Evolutionary conservation across 2,113 vertebrate species (phyloP).

Genomic region (Cisticola juncidis): DNA sequence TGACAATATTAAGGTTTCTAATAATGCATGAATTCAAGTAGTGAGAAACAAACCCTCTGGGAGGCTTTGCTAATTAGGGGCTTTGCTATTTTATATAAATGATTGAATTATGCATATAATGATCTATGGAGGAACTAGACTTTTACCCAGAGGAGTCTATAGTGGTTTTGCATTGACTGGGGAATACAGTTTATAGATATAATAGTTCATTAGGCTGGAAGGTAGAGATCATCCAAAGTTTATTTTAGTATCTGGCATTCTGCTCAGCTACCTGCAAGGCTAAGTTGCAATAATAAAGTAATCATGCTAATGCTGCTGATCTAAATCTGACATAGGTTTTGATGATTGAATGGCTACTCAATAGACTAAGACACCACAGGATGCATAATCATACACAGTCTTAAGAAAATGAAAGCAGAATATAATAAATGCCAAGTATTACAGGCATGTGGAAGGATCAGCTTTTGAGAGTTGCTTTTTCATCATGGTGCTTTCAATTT

Average conservation of each 20-base stretch:
- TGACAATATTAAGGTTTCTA: constrained; percentile 55
- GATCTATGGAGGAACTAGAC: constrained; percentile 16
- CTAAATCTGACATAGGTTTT: not conserved
- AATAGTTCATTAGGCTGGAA: not conserved
- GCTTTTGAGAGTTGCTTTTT: not conserved
- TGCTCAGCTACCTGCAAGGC: not conserved
- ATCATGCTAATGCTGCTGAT: not conserved
- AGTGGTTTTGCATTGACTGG: constrained; percentile 8
- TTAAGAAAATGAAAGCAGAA: not conserved
- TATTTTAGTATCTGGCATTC: not conserved
- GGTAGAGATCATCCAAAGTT: not conserved
- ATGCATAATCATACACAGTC: not conserved
- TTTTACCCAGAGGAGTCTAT: constrained; percentile 28
- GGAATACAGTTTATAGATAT: not conserved
- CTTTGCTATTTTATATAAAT: constrained; percentile 29
- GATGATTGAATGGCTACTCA: not conserved
- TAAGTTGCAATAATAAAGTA: not conserved
- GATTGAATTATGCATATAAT: not conserved
- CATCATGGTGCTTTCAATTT: not conserved
- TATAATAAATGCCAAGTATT: not conserved
- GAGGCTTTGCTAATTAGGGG: constrained; percentile 36
- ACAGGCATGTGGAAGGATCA: not conserved
- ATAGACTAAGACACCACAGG: not conserved
- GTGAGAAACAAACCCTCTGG: constrained; percentile 9
- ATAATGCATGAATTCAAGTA: constrained; percentile 29